Evolutionary conservation across 2,113 vertebrate genomes (phyloP), one percentile per base, ranked within the genome.

Genomic region (Balaeniceps rex): DNA sequence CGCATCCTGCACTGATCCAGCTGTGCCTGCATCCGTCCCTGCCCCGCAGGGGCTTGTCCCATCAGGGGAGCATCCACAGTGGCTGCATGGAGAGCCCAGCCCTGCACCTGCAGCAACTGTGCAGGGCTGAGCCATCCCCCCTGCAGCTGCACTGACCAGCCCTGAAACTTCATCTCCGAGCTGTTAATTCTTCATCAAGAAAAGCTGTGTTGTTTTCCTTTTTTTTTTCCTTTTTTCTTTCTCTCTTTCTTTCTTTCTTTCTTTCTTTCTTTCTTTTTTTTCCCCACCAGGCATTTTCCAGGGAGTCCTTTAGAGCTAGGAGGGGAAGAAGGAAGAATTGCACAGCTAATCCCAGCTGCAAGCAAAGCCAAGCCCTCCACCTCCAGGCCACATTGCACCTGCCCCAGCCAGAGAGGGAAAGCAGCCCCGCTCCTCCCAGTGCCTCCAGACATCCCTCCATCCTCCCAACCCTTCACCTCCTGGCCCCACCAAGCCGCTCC

Each of bases 11-110:
- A 4, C 18, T 61, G 74, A 81, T 87, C 83, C 93, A 94, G 83
- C 52, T 54, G 34, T 69, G 76, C 69, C 87, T 92, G 91, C 83
- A 91, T 92, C 94, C 51, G 57, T 85, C 24, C 72, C 28, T 31
- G 34, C 4, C n/a, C 42, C 3, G 0, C 54, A 64, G 64, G 13
- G 28, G 5, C 31, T 61, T 14, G 0, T 21, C 12, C 12, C 34
- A 47, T 22, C 33, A 14, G 80, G 52, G 31, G 7, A 93, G 26
- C 42, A 52, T 47, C 87, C 71, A 47, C 65, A 54, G 70, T 2
- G 2, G 33, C 69, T 64, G 49, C 60, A 49, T 1, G 2, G 25
- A 79, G 25, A 70, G 19, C 40, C 19, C 82, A 84, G 57, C 23
- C 47, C 51, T n/a, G 58, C 54, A 75, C 26, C 49, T 88, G 77